These are phyloP conservation scores for Argyresthia albistria DNA, from an alignment of 2,888 invertebrate species.

Conservation along the genomic window DNA sequence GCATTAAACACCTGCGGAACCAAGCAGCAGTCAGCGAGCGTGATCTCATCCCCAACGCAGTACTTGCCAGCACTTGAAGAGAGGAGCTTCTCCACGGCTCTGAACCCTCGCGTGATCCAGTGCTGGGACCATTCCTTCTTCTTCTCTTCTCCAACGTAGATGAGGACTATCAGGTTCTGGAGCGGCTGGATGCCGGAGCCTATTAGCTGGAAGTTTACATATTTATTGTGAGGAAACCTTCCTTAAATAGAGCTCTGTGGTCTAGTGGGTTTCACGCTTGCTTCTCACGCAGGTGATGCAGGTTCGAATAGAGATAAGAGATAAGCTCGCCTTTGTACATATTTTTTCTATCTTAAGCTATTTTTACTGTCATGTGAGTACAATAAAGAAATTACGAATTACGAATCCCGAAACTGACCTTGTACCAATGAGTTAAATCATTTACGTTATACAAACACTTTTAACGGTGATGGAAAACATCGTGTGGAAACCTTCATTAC, in stretches of 20 bases:
- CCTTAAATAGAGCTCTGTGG: not conserved
- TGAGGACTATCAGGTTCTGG: conserved; percentile 92
- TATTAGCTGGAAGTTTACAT: conserved; percentile 79
- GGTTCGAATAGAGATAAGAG: too few relatives aligned
- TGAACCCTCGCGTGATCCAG: conserved; percentile 92
- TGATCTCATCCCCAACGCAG: conserved; percentile 94
- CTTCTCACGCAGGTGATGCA: too few relatives aligned
- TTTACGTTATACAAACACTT: too few relatives aligned
- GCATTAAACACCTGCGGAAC: conserved; percentile 98
- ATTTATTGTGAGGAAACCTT: not conserved
- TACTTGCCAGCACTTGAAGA: conserved; percentile 90
- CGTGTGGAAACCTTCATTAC: too few relatives aligned
- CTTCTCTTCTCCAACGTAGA: conserved; percentile 90
- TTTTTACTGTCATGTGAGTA: too few relatives aligned
- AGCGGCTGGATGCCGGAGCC: conserved; percentile 96
- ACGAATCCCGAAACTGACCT: too few relatives aligned
- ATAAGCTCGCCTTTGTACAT: too few relatives aligned
- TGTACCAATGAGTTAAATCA: too few relatives aligned
- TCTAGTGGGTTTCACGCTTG: too few relatives aligned
- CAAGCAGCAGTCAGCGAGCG: conserved; percentile 94
- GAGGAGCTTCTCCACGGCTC: conserved; percentile 90
- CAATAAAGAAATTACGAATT: too few relatives aligned
- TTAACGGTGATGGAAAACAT: too few relatives aligned
- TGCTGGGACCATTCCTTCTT: conserved; percentile 94
- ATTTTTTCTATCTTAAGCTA: too few relatives aligned